Conservation (phyloP, 2,113 vertebrate genomes). For the Calidris pygmaea region DNA sequence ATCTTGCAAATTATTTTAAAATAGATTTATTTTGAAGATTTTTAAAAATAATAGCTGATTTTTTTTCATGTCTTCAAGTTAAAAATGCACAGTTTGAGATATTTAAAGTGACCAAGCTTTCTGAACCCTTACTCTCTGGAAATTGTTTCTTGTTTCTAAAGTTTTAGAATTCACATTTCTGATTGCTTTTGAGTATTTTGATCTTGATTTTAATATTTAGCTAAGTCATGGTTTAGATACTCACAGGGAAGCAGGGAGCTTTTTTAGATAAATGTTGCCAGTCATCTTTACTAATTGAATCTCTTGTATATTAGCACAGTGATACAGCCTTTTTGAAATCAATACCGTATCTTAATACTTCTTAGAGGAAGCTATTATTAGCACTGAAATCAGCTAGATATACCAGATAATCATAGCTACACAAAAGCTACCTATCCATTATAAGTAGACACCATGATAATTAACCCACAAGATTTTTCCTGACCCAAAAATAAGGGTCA, state of each 20-base stretch:
- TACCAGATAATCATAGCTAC: background rate
- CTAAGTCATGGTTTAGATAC: background rate
- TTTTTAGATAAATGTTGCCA: background rate
- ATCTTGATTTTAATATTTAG: background rate
- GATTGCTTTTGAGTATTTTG: background rate
- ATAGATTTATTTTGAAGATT: background rate
- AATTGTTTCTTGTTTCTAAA: background rate
- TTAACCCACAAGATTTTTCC: background rate
- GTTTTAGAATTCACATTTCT: background rate
- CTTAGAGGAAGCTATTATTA: background rate
- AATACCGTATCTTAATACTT: background rate
- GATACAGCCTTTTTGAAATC: background rate
- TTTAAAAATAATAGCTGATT: background rate
- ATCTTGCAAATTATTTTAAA: background rate
- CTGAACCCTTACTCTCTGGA: background rate
- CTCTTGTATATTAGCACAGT: background rate
- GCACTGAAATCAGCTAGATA: background rate
- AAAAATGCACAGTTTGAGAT: background rate
- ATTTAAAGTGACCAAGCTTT: background rate
- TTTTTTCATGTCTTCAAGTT: background rate
- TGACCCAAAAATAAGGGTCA: background rate
- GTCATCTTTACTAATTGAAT: slow-evolving; percentile 36
- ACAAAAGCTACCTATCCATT: background rate
- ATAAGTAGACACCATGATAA: background rate
- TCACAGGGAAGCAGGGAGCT: background rate